phyloP scores from a whole-genome alignment of 2,113 vertebrate genomes.

The Thalassarche chlororhynchos region DNA sequence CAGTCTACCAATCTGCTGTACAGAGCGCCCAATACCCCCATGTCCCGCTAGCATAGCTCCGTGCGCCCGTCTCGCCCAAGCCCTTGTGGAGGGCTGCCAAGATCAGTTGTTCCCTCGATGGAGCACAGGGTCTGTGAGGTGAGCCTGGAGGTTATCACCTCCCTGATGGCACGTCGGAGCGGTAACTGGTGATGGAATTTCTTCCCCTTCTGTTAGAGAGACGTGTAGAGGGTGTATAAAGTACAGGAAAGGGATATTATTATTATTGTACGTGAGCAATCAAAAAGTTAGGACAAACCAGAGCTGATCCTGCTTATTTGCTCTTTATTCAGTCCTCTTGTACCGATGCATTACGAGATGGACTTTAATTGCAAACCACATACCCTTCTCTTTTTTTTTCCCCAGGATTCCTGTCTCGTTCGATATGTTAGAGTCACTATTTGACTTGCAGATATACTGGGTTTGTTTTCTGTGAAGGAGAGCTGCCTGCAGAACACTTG shows the following conservation, averaged over 20 bases:
- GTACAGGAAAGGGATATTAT: neutral
- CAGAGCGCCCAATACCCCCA: rapidly evolving
- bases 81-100: neutral
- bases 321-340: neutral
- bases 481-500: neutral
- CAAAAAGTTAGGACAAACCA: neutral
- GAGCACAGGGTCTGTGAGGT: neutral
- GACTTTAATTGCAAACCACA: neutral
- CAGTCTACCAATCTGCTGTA: neutral
- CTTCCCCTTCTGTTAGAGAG: neutral
- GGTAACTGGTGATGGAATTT: neutral
- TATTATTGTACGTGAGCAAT: neutral
- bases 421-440: neutral
- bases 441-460: neutral
- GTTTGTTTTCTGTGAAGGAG: neutral
- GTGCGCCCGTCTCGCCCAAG: rapidly evolving
- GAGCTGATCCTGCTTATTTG: neutral
- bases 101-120: neutral
- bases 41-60: rapidly evolving
- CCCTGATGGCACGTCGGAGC: rapidly evolving
- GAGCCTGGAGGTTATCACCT: neutral
- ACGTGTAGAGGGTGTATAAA: neutral
- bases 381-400: no score
- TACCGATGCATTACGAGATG: neutral
- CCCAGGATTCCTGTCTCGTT: neutral